A percentile compares a stretch with the other conserved stretches of the same genome.
Conservation (phyloP, 1,140 invertebrate genomes). For the Ostrea denselamellosa region DNA sequence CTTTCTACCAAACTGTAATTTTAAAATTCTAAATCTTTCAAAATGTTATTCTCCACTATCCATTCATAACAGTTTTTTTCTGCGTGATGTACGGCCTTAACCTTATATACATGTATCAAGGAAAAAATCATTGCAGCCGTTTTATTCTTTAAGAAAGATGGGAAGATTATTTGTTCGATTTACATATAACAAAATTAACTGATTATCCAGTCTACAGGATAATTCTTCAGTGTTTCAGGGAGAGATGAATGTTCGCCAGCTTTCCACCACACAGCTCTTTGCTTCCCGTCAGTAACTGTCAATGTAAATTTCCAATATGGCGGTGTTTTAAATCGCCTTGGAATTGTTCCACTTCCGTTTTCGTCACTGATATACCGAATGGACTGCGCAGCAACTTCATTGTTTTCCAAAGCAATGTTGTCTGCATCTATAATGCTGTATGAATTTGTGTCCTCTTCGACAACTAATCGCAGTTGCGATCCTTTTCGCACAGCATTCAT, state of each 20-base stretch:
- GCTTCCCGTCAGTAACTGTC: not conserved
- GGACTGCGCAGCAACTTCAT: conserved; percentile 43
- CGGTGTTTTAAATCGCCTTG: not conserved
- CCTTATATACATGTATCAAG: no score
- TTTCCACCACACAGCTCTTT: not conserved
- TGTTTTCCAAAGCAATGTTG: conserved; percentile 30
- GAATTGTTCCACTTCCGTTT: no score
- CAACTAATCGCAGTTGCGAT: conserved; percentile 16
- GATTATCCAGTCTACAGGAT: conserved; percentile 13
- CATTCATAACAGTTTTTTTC: no score
- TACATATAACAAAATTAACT: not conserved
- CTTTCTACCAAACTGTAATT: no score
- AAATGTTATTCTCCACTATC: no score
- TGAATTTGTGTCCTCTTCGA: conserved; percentile 9
- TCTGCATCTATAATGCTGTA: conserved; percentile 38
- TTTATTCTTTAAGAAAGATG: no score
- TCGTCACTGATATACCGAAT: conserved; percentile 35
- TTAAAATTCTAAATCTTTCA: no score
- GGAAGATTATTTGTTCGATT: no score
- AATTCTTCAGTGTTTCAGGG: not conserved
- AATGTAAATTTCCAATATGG: conserved; percentile 43
- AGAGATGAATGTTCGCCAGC: not conserved
- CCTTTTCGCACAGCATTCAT: conserved; percentile 2
- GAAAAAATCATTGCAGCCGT: no score
- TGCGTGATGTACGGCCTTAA: no score